These are phyloP conservation scores for Netelia inedita DNA, from an alignment of 2,888 invertebrate species.

Conservation along the genomic window DNA sequence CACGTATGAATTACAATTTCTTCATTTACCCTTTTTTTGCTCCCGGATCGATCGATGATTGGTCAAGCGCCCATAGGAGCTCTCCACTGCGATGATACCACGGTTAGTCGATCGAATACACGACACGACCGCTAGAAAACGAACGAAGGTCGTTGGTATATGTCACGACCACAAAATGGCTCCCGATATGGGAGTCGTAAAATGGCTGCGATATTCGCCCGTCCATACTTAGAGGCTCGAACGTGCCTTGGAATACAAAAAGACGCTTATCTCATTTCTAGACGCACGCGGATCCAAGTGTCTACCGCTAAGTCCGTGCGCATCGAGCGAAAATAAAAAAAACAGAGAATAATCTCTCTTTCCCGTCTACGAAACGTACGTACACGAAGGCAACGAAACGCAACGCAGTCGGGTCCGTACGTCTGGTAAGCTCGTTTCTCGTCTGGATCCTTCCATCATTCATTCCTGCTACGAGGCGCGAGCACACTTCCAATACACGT, in stretches of 20 bases:
- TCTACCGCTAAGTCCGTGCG: not conserved
- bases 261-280: not conserved
- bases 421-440: slow-evolving; percentile 38
- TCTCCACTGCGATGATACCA: not conserved
- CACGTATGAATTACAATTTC: not conserved
- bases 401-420: slow-evolving; percentile 4
- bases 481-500: not conserved
- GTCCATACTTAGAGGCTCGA: not conserved
- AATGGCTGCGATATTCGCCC: not conserved
- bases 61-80: not conserved
- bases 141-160: not conserved
- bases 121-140: not conserved
- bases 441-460: slow-evolving; percentile 46
- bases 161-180: not conserved
- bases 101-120: not conserved
- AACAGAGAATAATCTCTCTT: slow-evolving; percentile 43
- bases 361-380: slow-evolving; percentile 38
- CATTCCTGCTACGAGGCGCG: slow-evolving; percentile 8
- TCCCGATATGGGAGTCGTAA: not conserved
- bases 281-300: not conserved
- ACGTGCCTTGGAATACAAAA: not conserved
- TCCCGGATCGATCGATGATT: not conserved
- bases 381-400: slow-evolving; percentile 34
- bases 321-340: slow-evolving; percentile 20
- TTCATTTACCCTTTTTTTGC: not conserved